Conservation (phyloP, 2,113 vertebrate genomes). For the Caretta caretta region DNA sequence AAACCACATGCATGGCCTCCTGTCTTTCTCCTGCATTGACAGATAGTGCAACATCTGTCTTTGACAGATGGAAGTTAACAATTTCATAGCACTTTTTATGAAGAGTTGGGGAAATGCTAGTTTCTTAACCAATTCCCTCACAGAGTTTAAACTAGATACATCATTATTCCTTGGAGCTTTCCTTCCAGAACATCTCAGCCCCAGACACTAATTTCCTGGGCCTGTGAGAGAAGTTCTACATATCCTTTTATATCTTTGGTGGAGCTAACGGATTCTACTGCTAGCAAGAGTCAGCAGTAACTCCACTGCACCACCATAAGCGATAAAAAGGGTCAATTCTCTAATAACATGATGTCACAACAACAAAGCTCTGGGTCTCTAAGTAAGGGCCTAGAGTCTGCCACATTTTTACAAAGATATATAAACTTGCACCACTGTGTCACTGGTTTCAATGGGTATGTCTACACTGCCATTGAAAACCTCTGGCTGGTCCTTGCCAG, state of each 20-base stretch:
- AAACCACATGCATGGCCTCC: not conserved
- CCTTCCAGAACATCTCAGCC: not conserved
- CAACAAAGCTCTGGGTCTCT: not conserved
- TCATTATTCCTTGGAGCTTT: not conserved
- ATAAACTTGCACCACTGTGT: not conserved
- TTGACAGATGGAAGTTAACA: not conserved
- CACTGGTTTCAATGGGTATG: not conserved
- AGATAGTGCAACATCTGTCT: not conserved
- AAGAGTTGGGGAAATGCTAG: not conserved
- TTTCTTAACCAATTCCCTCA: not conserved
- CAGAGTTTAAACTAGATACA: not conserved
- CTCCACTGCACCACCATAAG: accelerated
- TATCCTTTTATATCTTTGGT: not conserved
- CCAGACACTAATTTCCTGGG: not conserved
- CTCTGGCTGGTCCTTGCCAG: not conserved
- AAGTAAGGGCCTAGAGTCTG: not conserved
- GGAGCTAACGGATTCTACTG: not conserved
- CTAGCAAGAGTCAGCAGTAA: not conserved
- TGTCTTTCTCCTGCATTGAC: not conserved
- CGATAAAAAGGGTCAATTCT: not conserved
- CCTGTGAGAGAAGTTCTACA: not conserved
- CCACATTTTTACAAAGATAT: not conserved
- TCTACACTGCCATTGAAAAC: not conserved
- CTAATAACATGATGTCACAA: not conserved
- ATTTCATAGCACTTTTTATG: not conserved